Evolutionary conservation across 2,113 vertebrate species (phyloP), one percentile per base, ranked within the genome.

Genomic region (Theristicus caerulescens): DNA sequence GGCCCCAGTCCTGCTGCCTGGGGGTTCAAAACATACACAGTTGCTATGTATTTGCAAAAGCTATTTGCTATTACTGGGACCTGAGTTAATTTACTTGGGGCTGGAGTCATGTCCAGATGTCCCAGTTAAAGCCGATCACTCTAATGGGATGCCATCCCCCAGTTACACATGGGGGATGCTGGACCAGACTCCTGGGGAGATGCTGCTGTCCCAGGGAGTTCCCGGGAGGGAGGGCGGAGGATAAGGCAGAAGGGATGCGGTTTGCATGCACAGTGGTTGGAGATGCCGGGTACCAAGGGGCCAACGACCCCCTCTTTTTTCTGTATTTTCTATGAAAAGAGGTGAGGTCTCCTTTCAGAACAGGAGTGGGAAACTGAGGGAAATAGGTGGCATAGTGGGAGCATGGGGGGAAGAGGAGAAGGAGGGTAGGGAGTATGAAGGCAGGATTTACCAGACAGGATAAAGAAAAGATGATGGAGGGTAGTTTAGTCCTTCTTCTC

Each of bases 341-440:
- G 18, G 26, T 1, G 4, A 83, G 25, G 38, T 64, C 6, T 84
- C 25, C 51, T 76, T 61, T 80, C 61, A 38, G 47, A 86, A 69
- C 21, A 67, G 54, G 34, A 62, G 31, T 29, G 42, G 47, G 31
- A 77, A 57, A 54, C 40, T 58, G 78, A 31, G 49, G 44, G 58
- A 67, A 80, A 73, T 46, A 27, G 6, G 18, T 7, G 1, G 25
- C 17, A 6, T 21, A 25, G 32, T 19, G 40, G 19, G 40, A 51
- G 31, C 9, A 7, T 4, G 36, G 36, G 2, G 18, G 49, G 18
- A 65, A 65, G 25, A 76, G 57, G 27, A 21, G 13, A 52, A 67
- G 25, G 32, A 51, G 38, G 9, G 19, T 12, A 76, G 54, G 17
- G 26, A 16, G 5, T 49, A 32, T 0, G 0, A 90, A 91, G 34